phyloP scores from a whole-genome alignment of 2,888 invertebrate species.

The Caenorhabditis uteleia region DNA sequence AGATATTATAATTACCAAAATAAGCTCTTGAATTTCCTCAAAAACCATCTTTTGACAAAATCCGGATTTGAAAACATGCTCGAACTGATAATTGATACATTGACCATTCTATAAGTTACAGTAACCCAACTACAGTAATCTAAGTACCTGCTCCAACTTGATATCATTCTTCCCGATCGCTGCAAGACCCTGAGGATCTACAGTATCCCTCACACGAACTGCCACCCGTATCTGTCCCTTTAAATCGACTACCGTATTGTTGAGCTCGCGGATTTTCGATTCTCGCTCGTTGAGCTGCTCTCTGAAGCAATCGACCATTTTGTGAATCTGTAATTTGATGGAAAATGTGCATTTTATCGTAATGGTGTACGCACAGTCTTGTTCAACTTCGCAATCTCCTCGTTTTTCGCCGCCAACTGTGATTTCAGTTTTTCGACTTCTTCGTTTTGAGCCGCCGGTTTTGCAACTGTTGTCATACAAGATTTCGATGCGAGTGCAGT shows the following conservation, averaged over 20 bases:
- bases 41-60: conserved; percentile 35
- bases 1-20: conserved; percentile 22
- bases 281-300: conserved; percentile 11
- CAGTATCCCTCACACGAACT: conserved; percentile 17
- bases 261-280: conserved; percentile 22
- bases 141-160: conserved; percentile 13
- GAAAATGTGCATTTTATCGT: too few relatives aligned
- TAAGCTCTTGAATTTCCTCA: conserved; percentile 44
- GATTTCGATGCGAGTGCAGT: too few relatives aligned
- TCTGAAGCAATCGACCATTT: conserved; percentile 11
- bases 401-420: background rate
- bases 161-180: conserved; percentile 12
- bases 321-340: background rate
- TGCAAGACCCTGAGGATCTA: background rate
- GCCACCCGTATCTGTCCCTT: conserved; percentile 51
- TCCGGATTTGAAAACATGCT: conserved; percentile 37
- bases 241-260: conserved; percentile 46
- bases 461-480: too few relatives aligned
- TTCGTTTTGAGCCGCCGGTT: too few relatives aligned
- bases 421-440: too few relatives aligned
- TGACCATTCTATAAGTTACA: conserved; percentile 18
- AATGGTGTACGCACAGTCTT: too few relatives aligned
- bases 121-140: too few relatives aligned
- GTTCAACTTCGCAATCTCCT: conserved; percentile 5
- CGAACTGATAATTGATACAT: conserved; percentile 25